A percentile compares a stretch with the other conserved stretches of the same genome.
These are phyloP conservation scores for Alouatta palliata DNA, from an alignment of 2,113 vertebrate genomes.

Conservation along the genomic window DNA sequence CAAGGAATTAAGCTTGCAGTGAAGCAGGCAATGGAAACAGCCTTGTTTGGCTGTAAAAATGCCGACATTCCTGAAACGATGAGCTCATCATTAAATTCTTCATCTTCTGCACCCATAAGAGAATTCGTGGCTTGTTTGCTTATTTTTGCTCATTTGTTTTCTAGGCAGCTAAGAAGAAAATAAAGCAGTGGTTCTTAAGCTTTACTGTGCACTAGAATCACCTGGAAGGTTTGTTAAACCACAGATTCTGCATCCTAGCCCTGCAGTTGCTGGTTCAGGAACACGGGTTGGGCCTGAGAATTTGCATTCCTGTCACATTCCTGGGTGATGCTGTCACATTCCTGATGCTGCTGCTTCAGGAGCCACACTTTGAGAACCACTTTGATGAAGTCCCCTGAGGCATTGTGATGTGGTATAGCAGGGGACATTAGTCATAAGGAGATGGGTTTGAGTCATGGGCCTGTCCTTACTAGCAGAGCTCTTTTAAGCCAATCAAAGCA, in stretches of 20 bases:
- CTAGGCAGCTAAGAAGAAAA: neutral
- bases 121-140: conserved; percentile 31
- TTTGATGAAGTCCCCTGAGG: neutral
- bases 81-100: conserved; percentile 49
- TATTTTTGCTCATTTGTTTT: neutral
- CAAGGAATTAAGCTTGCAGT: neutral
- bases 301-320: neutral
- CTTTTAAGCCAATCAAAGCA: conserved; percentile 26
- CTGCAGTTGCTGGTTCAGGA: neutral
- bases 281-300: neutral
- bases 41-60: neutral
- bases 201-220: neutral
- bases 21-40: neutral
- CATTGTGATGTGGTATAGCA: neutral
- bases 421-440: neutral
- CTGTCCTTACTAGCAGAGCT: neutral
- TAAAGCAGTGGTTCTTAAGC: neutral
- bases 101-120: neutral
- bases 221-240: neutral
- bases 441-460: neutral
- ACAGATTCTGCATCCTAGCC: neutral
- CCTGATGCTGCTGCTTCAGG: neutral
- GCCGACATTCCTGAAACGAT: conserved; percentile 59
- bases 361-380: neutral
- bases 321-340: too few species aligned